Evolutionary conservation across 2,888 invertebrate genomes (phyloP), one percentile per base, ranked within the genome.

Genomic region (Gasteruption jaculator): DNA sequence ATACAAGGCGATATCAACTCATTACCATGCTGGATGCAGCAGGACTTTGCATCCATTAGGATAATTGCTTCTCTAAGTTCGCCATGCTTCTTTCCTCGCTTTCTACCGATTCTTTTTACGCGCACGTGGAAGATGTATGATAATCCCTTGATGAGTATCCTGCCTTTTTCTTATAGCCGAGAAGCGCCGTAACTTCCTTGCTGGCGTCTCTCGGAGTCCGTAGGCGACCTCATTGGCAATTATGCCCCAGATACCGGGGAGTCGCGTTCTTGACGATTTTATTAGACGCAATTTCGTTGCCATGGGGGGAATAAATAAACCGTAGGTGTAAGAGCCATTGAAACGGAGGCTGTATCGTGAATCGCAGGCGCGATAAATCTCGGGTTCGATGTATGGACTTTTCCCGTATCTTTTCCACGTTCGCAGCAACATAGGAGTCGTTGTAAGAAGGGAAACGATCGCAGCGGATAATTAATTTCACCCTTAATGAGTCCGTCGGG

Each of bases 11-110:
- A 63, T 70, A 70, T 70, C 69, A 61, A 65, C 65, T 68, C 70
- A 69, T 70, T 70, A 70, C 67, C 68, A 70, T 70, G 62, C 65
- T 57, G 54, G 58, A 54, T 58, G 63, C 61, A 64, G 61, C 54
- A 59, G 61, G 65, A 62, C 67, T 66, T 67, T 65, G 70, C 68
- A 69, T 70, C 70, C 69, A 70, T 70, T 70, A 70, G 68, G 67
- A 68, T 70, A 70, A 70, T 70, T 70, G 68, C 66, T 65, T 54
- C 59, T 59, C 64, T 60, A 59, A 59, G 60, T 61, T 58, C 56
- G 48, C 50, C 36, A 36, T 41, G 43, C 50, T 54, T 49, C 56
- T 55, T 55, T 42, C 48, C 43, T 48, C 27, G 24, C 27, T 24
- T 37, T 38, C 25, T 26, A 18, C 26, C 18, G 18, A 48, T 43